Evolutionary conservation across 2,888 invertebrate species (phyloP), one percentile per base, ranked within the genome.

Genomic region (Ennomos fuscantarius): DNA sequence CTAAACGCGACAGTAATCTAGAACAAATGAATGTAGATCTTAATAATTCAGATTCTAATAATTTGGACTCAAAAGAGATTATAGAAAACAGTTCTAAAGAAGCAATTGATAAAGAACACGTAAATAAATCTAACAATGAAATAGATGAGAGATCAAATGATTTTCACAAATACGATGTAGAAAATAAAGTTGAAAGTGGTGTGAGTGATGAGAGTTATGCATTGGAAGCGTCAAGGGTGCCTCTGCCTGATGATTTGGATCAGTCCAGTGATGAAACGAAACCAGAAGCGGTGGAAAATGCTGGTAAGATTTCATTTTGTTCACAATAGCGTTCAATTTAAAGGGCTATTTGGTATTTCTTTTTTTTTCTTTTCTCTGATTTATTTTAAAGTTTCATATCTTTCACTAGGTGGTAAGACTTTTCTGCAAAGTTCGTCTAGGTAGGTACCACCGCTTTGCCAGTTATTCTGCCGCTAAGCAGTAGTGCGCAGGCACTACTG

Each of bases 201-300:
- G 60, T 55, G 10, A 65, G 56, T 37, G 62, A 62, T 49, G 48
- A 63, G 36, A 67, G 61, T 13, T 55, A 62, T 41, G 55, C 68
- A 8, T 47, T 65, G 13, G 73, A 77, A 60, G 76, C 76, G 1
- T 68, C 74, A 0, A 56, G 62, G 2, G 66, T 73, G 6, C 72
- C 73, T 5, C 59, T 71, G 44, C 81, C 76, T 60, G 78, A 63
- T 8, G 79, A 82, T 54, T 62, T 70, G 24, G 81, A 81, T 39
- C 72, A 73, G 5, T 73, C 74, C 0, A 72, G 77, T 58, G 81
- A 78, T 55, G 75, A 74, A 6, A 67, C 70, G 8, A 74, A 69
- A 34, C 43, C 42, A 41, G 65, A 62, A 41, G 57, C 68, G 24
- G 51, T 60, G 9, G 77, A 76, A 43, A 70, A 46, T 62, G 55